These are phyloP conservation scores for Ptilorrhoa leucosticta DNA, from an alignment of 2,113 vertebrate species.

Conservation along the genomic window DNA sequence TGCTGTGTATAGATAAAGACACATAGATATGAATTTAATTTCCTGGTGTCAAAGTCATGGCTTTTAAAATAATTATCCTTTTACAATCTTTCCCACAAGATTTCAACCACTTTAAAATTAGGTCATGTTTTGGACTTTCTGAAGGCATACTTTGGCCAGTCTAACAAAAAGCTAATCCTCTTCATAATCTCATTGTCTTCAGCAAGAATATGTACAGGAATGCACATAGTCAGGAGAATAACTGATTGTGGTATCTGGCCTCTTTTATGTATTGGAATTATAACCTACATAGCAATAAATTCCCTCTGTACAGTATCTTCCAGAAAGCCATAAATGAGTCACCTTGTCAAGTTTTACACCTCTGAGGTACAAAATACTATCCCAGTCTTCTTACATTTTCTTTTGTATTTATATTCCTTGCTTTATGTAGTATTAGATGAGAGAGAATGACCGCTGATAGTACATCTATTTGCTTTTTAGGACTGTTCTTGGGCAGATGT, in stretches of 20 bases:
- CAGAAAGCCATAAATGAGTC: conserved; percentile 47
- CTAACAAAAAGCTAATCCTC: conserved; percentile 24
- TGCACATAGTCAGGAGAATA: background rate
- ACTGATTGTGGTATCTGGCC: background rate
- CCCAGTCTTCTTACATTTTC: background rate
- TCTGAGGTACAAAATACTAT: conserved; percentile 8
- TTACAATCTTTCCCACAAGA: conserved; percentile 50
- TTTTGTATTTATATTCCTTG: conserved; percentile 12
- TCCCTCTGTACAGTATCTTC: background rate
- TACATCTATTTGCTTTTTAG: background rate
- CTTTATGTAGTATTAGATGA: background rate
- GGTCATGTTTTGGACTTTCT: conserved; percentile 55
- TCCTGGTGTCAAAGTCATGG: conserved; percentile 62
- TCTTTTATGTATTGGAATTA: conserved; percentile 11
- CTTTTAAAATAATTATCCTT: conserved; percentile 62
- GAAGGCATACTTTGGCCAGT: background rate
- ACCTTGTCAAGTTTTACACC: conserved; percentile 42
- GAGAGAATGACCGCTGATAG: background rate
- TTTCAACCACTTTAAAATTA: conserved; percentile 50
- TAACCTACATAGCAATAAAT: conserved; percentile 19
- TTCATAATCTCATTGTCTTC: conserved; percentile 39
- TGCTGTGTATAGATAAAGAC: conserved; percentile 62
- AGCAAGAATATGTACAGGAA: conserved; percentile 3
- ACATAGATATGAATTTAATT: conserved; percentile 66
- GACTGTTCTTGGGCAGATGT: background rate